Percentiles rank a stretch among this genome's conserved stretches.
Conservation (phyloP, 2,113 vertebrate genomes). For the Haemorhous mexicanus region DNA sequence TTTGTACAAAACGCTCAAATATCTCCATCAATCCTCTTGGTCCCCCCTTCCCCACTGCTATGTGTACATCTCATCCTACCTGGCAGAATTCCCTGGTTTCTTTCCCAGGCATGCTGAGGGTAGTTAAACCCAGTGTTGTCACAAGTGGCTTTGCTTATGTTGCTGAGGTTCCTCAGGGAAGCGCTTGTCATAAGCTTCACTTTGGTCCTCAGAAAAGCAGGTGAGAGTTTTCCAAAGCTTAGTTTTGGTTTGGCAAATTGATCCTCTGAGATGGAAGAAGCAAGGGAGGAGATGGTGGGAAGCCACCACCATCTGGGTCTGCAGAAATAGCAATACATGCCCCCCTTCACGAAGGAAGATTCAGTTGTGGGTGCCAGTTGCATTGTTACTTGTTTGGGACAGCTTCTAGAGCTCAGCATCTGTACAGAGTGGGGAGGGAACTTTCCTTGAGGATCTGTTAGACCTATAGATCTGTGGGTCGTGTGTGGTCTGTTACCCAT, state of each 20-base stretch:
- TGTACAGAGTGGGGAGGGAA: not conserved
- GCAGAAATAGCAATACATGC: not conserved
- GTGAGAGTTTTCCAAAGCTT: not conserved
- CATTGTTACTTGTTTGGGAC: not conserved
- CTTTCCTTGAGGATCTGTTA: not conserved
- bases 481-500: not conserved
- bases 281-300: not conserved
- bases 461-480: not conserved
- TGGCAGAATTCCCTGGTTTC: not conserved
- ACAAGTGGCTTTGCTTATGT: not conserved
- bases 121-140: not conserved
- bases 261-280: not conserved
- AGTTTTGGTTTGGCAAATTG: not conserved
- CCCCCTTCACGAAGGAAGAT: not conserved
- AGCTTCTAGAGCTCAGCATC: not conserved
- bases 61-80: not conserved
- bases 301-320: not conserved
- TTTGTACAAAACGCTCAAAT: not conserved
- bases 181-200: not conserved
- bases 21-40: not conserved
- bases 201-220: not conserved
- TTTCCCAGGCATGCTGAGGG: not conserved
- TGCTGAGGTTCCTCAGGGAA: not conserved
- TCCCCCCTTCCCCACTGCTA: not conserved
- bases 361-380: not conserved